Conservation (phyloP, 2,113 vertebrate species). For the Pyxicephalus adspersus region DNA sequence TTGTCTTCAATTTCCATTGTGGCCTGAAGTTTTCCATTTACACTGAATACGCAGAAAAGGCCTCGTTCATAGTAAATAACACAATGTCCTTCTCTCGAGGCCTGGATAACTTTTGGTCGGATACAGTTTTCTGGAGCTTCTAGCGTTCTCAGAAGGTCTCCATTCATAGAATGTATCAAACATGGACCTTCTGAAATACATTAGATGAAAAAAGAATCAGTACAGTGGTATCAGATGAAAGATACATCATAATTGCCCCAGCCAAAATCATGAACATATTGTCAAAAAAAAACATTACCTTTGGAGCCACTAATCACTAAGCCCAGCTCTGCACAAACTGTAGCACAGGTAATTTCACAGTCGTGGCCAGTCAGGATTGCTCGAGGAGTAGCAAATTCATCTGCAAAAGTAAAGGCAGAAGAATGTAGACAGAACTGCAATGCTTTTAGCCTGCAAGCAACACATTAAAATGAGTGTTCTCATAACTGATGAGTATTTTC, state of each 20-base stretch:
- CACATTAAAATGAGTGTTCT: too few species aligned
- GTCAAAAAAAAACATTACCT: slow-evolving; percentile 74
- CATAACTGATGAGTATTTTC: too few species aligned
- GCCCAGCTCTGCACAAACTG: slow-evolving; percentile 92
- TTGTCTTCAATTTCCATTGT: slow-evolving; percentile 87
- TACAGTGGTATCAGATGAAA: not conserved
- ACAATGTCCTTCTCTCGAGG: slow-evolving; percentile 91
- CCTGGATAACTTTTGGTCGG: slow-evolving; percentile 89
- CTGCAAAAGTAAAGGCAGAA: slow-evolving; percentile 65
- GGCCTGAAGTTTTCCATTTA: slow-evolving; percentile 91
- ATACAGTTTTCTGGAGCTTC: slow-evolving; percentile 80
- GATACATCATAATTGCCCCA: too few species aligned
- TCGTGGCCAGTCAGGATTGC: slow-evolving; percentile 94
- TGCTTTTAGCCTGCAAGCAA: too few species aligned
- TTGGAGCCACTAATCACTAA: slow-evolving; percentile 94
- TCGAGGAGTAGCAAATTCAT: slow-evolving; percentile 86
- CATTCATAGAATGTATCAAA: slow-evolving; percentile 99
- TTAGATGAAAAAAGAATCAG: not conserved
- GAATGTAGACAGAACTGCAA: not conserved
- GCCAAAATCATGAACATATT: too few species aligned
- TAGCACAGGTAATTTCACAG: slow-evolving; percentile 90
- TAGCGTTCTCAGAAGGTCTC: slow-evolving; percentile 92
- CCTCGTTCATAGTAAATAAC: slow-evolving; percentile 93
- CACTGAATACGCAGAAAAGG: slow-evolving; percentile 89
- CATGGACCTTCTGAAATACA: slow-evolving; percentile 89